A percentile compares a stretch with the other conserved stretches of the same genome.
These are phyloP conservation scores for Cryptotis parvus DNA, from an alignment of 2,113 vertebrate species.

Conservation along the genomic window DNA sequence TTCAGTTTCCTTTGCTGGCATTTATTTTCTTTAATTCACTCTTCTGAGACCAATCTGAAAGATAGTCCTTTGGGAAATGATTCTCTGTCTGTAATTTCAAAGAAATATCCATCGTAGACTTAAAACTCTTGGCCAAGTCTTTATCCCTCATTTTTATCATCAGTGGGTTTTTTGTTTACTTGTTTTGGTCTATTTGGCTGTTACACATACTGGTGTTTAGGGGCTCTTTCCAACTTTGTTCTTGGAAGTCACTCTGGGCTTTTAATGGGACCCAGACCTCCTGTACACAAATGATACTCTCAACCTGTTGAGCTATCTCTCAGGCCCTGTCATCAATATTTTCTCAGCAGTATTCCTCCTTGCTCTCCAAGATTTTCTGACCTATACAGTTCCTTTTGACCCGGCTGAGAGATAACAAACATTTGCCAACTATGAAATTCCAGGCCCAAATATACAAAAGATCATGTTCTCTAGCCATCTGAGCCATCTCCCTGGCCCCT, in stretches of 20 bases:
- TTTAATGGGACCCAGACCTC: no score
- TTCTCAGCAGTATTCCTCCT: not conserved
- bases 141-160: not conserved
- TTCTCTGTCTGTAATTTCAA: not conserved
- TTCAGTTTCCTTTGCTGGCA: not conserved
- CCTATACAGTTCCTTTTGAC: not conserved
- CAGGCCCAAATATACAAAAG: no score
- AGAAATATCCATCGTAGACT: slow-evolving; percentile 34
- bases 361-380: not conserved
- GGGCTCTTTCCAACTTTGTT: no score
- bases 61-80: slow-evolving; percentile 9
- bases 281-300: no score
- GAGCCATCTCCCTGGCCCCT: no score
- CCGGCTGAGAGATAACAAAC: not conserved
- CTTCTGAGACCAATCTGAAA: not conserved
- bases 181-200: no score
- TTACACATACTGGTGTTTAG: no score
- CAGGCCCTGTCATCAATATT: not conserved
- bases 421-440: no score
- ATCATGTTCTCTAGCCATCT: no score
- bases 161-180: no score
- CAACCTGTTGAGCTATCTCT: no score
- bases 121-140: not conserved
- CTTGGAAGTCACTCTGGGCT: no score
- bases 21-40: not conserved